phyloP scores from a whole-genome alignment of 2,113 vertebrate species.

The Sardina pilchardus region DNA sequence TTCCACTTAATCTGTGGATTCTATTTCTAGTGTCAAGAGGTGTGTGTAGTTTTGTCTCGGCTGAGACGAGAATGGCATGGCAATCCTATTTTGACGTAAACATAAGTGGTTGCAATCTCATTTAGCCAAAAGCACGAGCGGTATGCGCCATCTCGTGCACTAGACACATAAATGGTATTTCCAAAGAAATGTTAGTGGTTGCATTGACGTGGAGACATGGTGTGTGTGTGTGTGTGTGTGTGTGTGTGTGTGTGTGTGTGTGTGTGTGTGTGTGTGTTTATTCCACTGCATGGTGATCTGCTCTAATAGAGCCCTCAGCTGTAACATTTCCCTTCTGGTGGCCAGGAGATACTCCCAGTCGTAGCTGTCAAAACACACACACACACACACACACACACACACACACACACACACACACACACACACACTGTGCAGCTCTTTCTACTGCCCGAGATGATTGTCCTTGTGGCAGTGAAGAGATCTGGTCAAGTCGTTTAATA shows the following conservation, averaged over 20 bases:
- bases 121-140: background rate
- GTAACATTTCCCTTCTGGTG: background rate
- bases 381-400: background rate
- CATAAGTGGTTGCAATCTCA: background rate
- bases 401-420: background rate
- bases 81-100: background rate
- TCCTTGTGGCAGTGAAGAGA: background rate
- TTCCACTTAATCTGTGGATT: background rate
- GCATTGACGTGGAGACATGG: too few relatives aligned
- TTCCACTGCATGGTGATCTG: background rate
- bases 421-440: background rate
- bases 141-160: too few relatives aligned
- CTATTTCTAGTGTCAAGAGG: background rate
- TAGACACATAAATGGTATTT: too few relatives aligned
- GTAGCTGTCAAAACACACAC: constrained; percentile 4
- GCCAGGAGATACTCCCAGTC: background rate
- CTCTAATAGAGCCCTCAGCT: background rate
- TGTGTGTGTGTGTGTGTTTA: background rate
- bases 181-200: too few relatives aligned
- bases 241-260: background rate
- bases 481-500: constrained; percentile 16
- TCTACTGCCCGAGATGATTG: background rate
- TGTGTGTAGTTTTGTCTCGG: background rate
- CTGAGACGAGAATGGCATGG: background rate
- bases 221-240: background rate